phyloP scores from a whole-genome alignment of 2,797 vertebrate genomes.

The Craterocephalus amniculus region DNA sequence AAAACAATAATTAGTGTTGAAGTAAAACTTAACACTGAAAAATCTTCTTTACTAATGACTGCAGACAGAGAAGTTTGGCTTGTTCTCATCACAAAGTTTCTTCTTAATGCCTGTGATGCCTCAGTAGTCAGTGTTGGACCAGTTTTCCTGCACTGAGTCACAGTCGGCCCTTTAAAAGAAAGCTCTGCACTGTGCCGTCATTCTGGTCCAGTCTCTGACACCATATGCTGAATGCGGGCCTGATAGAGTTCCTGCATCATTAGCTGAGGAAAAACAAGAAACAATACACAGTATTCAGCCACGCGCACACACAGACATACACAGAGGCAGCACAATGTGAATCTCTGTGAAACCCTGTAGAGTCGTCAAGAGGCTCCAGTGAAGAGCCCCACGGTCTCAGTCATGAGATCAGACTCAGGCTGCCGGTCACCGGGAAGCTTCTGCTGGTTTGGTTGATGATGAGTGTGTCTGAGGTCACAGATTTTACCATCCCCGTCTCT shows the following conservation, averaged over 20 bases:
- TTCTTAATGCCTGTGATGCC: not conserved
- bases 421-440: slow-evolving; percentile 12
- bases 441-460: slow-evolving; percentile 17
- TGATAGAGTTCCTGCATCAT: slow-evolving; percentile 60
- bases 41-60: no score
- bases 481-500: slow-evolving; percentile 8
- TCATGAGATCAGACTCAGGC: slow-evolving; percentile 44
- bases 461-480: slow-evolving; percentile 7
- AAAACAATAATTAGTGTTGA: not conserved
- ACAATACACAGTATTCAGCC: slow-evolving; percentile 76
- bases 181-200: slow-evolving; percentile 49
- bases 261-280: slow-evolving; percentile 30
- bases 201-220: slow-evolving; percentile 56
- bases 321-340: slow-evolving; percentile 63
- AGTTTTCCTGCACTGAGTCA: slow-evolving; percentile 9
- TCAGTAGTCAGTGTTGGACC: not conserved
- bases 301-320: not conserved
- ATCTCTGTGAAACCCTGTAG: slow-evolving; percentile 49
- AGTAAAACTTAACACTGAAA: no score
- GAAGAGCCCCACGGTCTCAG: slow-evolving; percentile 19
- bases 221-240: slow-evolving; percentile 52
- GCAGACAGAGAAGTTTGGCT: not conserved
- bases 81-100: not conserved
- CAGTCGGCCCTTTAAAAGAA: slow-evolving; percentile 26
- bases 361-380: slow-evolving; percentile 33